Conservation (phyloP, 2,888 invertebrate genomes). For the Ichneumon xanthorius region DNA sequence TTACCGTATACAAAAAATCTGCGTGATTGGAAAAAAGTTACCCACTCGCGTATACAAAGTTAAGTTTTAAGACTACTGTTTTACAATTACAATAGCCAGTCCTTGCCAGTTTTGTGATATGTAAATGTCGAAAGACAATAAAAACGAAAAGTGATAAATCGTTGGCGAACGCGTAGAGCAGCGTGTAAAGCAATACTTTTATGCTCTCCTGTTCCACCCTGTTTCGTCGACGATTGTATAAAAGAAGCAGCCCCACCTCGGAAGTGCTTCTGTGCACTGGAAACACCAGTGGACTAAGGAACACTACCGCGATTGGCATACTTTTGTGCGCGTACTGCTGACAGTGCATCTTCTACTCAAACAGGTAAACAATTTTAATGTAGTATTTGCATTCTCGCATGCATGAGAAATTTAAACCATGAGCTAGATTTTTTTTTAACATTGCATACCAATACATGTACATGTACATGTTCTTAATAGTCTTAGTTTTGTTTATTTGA, state of each 20-base stretch:
- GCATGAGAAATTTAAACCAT: neutral
- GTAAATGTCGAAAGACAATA: slow-evolving; percentile 4
- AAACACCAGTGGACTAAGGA: slow-evolving; percentile 1
- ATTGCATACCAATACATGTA: neutral
- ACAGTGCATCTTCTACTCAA: neutral
- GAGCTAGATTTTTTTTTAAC: neutral
- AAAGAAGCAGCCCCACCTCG: slow-evolving; percentile 50
- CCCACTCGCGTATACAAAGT: neutral
- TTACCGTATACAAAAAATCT: neutral
- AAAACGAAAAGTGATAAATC: slow-evolving; percentile 11
- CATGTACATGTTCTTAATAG: neutral
- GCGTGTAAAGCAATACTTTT: slow-evolving; percentile 10
- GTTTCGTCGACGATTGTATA: slow-evolving; percentile 53
- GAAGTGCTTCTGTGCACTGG: slow-evolving; percentile 19
- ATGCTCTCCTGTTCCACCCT: slow-evolving; percentile 23
- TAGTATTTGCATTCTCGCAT: neutral
- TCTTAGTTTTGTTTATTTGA: too few species aligned
- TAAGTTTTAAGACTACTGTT: neutral
- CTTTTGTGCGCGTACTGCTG: neutral
- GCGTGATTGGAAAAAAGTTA: neutral
- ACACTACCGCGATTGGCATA: slow-evolving; percentile 1
- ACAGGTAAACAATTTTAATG: slow-evolving; percentile 33
- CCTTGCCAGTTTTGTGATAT: neutral
- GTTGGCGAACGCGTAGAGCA: neutral
- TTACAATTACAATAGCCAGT: neutral